Base-by-base conservation (phyloP, 2,888 invertebrate genomes). In the Pseudanteris insignis region DNA sequence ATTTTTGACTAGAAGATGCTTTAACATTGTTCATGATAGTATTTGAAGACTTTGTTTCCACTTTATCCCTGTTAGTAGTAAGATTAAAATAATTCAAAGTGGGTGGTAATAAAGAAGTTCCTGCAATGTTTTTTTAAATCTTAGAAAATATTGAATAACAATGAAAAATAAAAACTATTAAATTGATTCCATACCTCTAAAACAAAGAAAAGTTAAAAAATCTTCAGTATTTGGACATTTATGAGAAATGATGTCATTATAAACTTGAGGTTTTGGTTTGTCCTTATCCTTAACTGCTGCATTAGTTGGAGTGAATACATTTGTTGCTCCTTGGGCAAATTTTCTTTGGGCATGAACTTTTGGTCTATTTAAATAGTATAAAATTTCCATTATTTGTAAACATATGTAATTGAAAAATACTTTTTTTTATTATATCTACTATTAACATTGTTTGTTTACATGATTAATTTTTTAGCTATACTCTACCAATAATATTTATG, bases 321-420 rank as follows among this genome's bases (percentile, higher is more conserved):
- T 79, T 21, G 86, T 86, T 10, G 87, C 87, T 66, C 90, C 91
- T 81, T 92, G 91, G 24, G 92, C 92, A 83, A 93, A 93, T 81
- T 93, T 93, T 61, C 93, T 83, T 81, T 93, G 92, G 30, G 92
- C 92, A 77, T 91, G 91, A 53, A 92, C 89, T 82, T 90, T 90
- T 32, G 88, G 86, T 78, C 90, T 90, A 15, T 12, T 21, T n/a
- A n/a, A n/a, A n/a, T n/a, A n/a, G n/a, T n/a, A n/a, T n/a, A n/a
- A n/a, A n/a, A n/a, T n/a, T n/a, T n/a, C n/a, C n/a, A n/a, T n/a
- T n/a, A n/a, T n/a, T n/a, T n/a, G n/a, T n/a, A n/a, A n/a, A n/a
- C n/a, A n/a, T n/a, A n/a, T n/a, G n/a, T n/a, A n/a, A n/a, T n/a
- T n/a, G n/a, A n/a, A n/a, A n/a, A n/a, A n/a, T n/a, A n/a, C n/a